Percentiles rank a stretch among this genome's conserved stretches.
phyloP scores from a whole-genome alignment of 2,888 invertebrate species.

The Melikaiella ostensackeni region DNA sequence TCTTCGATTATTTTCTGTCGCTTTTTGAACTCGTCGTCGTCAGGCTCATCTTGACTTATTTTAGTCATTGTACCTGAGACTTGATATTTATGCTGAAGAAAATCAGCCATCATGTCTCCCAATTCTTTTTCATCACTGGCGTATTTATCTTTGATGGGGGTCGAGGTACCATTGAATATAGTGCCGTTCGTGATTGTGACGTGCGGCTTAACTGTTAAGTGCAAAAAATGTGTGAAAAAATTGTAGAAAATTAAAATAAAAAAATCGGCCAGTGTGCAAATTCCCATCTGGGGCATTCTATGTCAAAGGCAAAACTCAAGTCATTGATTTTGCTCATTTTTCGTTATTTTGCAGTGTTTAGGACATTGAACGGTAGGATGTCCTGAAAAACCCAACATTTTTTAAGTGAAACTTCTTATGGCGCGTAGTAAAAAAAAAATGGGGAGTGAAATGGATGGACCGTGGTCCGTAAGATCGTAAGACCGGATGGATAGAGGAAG shows the following conservation, averaged over 20 bases:
- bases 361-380: too few species aligned
- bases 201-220: constrained; percentile 75
- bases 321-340: too few species aligned
- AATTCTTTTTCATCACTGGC: constrained; percentile 76
- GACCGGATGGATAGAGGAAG: too few species aligned
- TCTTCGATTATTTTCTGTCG: constrained; percentile 73
- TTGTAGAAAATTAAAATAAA: constrained; percentile 43
- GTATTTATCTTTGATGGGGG: constrained; percentile 76
- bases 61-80: constrained; percentile 71
- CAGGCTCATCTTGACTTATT: constrained; percentile 68
- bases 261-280: not conserved
- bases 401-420: too few species aligned
- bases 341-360: too few species aligned
- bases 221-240: constrained; percentile 58
- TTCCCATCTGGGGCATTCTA: not conserved
- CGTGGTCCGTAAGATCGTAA: too few species aligned
- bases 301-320: too few species aligned
- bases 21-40: constrained; percentile 69
- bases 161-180: constrained; percentile 76
- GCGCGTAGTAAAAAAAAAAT: too few species aligned
- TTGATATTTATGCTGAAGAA: constrained; percentile 73
- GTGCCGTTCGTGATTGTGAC: constrained; percentile 76
- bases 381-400: too few species aligned
- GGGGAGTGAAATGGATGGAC: too few species aligned
- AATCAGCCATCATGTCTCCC: constrained; percentile 74